Base-by-base conservation (phyloP, 2,888 invertebrate species). In the Drosophila testacea region DNA sequence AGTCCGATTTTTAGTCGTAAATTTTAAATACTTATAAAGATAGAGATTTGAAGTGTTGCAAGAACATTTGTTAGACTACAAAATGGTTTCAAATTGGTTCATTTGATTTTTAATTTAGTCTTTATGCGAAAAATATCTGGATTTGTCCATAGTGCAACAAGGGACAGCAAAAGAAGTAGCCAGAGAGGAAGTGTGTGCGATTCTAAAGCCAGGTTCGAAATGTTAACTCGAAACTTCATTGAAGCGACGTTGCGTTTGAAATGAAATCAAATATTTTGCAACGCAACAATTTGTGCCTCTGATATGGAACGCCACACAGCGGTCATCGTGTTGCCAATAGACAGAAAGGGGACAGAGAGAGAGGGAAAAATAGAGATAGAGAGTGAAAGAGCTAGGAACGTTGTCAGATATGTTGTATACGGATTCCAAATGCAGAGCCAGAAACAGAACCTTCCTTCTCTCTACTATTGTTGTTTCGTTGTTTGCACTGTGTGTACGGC, bases 221-320 rank as follows among this genome's bases (percentile, higher is more conserved):
- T 50, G 50, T 66, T 55, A 62, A 50, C 64, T 55, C 52, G 47
- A 60, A 75, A 76, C 59, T 56, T 47, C 51, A 77, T 74, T 65
- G 69, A 59, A 51, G 64, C 54, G 50, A 44, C 55, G 56, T 41
- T 70, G 70, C 81, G 57, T 76, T 82, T 69, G 81, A 76, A 88
- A 76, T 86, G 71, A 81, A 83, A 81, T 88, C 87, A 83, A 83
- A 86, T 83, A 88, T 83, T 83, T 88, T 78, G 73, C 63, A 54
- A 83, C 48, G 70, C 72, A 81, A 76, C 79, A 87, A 87, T 76
- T 81, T 76, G 62, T 69, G 69, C 62, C 71, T 51, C 50, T 73
- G 80, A 79, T 73, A 79, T 69, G 71, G 44, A 61, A 46, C 54
- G 38, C 54, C 52, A 48, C 32, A 48, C 13, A 69, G 52, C 44